Base-by-base conservation (phyloP, 2,888 invertebrate genomes). In the Bembecia ichneumoniformis region DNA sequence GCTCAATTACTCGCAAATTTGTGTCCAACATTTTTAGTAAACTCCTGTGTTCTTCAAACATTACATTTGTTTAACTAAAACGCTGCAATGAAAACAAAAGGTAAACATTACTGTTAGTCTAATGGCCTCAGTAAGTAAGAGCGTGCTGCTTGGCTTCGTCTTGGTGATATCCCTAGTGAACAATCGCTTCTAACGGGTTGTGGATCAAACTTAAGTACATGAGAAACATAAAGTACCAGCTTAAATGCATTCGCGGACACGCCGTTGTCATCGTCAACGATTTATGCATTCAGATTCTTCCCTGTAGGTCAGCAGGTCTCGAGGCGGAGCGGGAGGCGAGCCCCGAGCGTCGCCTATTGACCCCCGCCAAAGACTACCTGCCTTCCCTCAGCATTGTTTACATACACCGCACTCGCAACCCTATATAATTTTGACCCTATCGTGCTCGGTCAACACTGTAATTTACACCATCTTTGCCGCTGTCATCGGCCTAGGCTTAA, bases 281-380 rank as follows among this genome's bases (percentile, higher is more conserved):
- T 74, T 75, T 73, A 73, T 69, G 66, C 60, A 61, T 58, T 64
- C 55, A 60, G 60, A 59, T 13, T 56, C 55, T 53, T 50, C 47
- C 40, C 48, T 66, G 62, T 74, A 56, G 73, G 73, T 64, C 67
- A 74, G 60, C 59, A 57, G 69, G 70, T 62, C 71, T 63, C 52
- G 59, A 59, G 49, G 51, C 47, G 49, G 36, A 70, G 62, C 71
- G 64, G 53, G 59, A 59, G 49, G 51, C 47, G 49, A 28, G 62
- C 59, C 58, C 58, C 56, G 56, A 64, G 63, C 57, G 53, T 53
- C 54, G 60, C 54, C 40, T 40, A 40, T 40, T 66, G 74, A 75
- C 74, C 75, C 62, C 62, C 66, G 69, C 67, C 66, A 66, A 69
- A 66, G 62, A 69, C 68, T 70, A 62, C 63, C 65, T 59, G 62